Evolutionary conservation across 2,797 vertebrate genomes (phyloP), one percentile per base, ranked within the genome.

Genomic region (Sphenodon punctatus): DNA sequence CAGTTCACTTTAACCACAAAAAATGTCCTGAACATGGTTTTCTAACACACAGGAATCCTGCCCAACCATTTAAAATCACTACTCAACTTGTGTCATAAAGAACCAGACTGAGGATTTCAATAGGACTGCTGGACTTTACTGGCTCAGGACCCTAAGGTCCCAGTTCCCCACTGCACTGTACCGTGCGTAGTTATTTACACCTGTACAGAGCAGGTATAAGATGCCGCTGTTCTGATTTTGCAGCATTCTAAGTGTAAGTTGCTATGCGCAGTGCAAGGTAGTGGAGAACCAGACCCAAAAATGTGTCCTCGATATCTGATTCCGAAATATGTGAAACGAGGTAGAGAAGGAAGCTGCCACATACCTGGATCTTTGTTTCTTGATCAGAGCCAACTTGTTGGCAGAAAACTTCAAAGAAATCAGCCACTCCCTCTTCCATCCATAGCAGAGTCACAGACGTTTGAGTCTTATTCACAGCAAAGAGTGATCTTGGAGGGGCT

Each of bases 341-440:
- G 39, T 3, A 8, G 55, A 75, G 59, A 60, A 74, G 46, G 23
- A 67, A n/a, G 58, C 1, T 7, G 4, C 46, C 30, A 65, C 86
- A 4, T 94, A 96, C 95, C 95, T 95, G 95, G 25, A 82, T 61
- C 80, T 92, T 93, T 75, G 79, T 69, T 61, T 94, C 90, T 45
- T 76, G 93, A 22, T 42, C 53, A n/a, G 94, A 86, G 27, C 92
- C 92, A 83, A 91, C 80, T 71, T 95, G 93, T 68, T 95, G 96
- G 82, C 98, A 99, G 86, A 95, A 83, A 39, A 99, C 96, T 93
- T 98, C 96, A 80, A 97, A 99, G 91, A 97, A 97, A 93, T 99
- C 98, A 13, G 97, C 97, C 13, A 99, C 95, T 17, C 98, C 98
- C 22, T 99, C 98, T 92, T 98, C 97, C 2, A 96, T 97, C 98